phyloP scores from a whole-genome alignment of 2,797 vertebrate species.

The Leuciscus waleckii region DNA sequence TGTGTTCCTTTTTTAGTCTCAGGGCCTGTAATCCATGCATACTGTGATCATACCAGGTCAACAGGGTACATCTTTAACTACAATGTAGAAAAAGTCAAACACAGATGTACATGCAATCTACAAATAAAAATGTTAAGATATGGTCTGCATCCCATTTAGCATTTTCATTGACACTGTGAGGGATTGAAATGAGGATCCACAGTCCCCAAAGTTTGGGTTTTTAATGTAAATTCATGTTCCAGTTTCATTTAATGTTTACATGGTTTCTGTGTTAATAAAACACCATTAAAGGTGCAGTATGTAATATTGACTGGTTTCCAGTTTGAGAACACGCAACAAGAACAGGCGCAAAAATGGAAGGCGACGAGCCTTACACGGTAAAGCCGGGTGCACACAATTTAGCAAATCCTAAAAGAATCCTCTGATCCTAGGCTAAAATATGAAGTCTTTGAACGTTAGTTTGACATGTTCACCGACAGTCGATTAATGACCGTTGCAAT shows the following conservation, averaged over 20 bases:
- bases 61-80: neutral
- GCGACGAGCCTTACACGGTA: too few species aligned
- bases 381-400: too few species aligned
- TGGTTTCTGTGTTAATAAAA: neutral
- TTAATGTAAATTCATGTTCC: neutral
- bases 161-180: neutral
- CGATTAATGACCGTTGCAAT: too few species aligned
- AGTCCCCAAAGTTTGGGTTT: neutral
- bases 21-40: neutral
- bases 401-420: too few species aligned
- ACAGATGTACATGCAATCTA: neutral
- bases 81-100: neutral
- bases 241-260: neutral
- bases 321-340: too few species aligned
- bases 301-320: too few species aligned
- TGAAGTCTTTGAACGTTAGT: too few species aligned
- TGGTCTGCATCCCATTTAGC: neutral
- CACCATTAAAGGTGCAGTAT: neutral
- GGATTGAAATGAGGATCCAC: neutral
- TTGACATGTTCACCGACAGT: too few species aligned
- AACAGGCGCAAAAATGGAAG: too few species aligned
- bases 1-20: neutral
- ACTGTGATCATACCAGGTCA: neutral
- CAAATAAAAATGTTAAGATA: neutral
- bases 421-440: too few species aligned